A percentile compares a stretch with the other conserved stretches of the same genome.
Evolutionary conservation across 2,797 vertebrate species (phyloP).

Genomic region (Chanos chanos): DNA sequence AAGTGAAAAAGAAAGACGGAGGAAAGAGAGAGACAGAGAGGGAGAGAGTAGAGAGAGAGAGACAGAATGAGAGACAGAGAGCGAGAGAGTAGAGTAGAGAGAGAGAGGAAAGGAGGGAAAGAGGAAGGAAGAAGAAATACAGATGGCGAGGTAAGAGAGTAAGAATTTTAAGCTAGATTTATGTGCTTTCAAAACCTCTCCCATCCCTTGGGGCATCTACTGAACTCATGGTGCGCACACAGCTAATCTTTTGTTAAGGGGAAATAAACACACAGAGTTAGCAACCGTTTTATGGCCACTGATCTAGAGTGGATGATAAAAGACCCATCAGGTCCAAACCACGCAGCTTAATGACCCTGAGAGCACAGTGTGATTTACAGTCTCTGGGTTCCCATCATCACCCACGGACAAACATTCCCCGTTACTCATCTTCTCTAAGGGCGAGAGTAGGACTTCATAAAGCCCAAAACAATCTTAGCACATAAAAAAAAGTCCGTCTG

Average conservation of each 20-base stretch:
- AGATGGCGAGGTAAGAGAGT: no score
- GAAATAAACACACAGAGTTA: slow-evolving; percentile 52
- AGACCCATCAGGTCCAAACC: slow-evolving; percentile 53
- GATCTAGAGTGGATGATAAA: slow-evolving; percentile 63
- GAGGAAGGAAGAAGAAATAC: neutral
- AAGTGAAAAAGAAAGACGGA: neutral
- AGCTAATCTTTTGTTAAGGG: slow-evolving; percentile 69
- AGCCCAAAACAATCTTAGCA: slow-evolving; percentile 53
- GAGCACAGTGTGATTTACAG: slow-evolving; percentile 66
- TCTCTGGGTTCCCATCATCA: slow-evolving; percentile 47
- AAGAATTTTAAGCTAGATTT: slow-evolving; percentile 43
- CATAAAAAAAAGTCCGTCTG: slow-evolving; percentile 51
- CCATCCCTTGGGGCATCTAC: slow-evolving; percentile 42
- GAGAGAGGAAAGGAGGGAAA: slow-evolving; percentile 3
- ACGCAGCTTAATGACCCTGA: slow-evolving; percentile 67
- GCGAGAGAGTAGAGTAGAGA: neutral
- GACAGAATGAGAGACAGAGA: neutral
- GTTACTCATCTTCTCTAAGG: slow-evolving; percentile 48
- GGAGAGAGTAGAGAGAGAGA: slow-evolving; percentile 9
- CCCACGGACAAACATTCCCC: slow-evolving; percentile 56
- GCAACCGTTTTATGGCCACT: slow-evolving; percentile 60
- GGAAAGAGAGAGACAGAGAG: neutral
- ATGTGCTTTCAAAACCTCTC: slow-evolving; percentile 46
- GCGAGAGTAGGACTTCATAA: slow-evolving; percentile 59
- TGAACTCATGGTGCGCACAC: slow-evolving; percentile 52